Conservation (phyloP, 2,113 vertebrate species). For the Nycticryphes semicollaris region DNA sequence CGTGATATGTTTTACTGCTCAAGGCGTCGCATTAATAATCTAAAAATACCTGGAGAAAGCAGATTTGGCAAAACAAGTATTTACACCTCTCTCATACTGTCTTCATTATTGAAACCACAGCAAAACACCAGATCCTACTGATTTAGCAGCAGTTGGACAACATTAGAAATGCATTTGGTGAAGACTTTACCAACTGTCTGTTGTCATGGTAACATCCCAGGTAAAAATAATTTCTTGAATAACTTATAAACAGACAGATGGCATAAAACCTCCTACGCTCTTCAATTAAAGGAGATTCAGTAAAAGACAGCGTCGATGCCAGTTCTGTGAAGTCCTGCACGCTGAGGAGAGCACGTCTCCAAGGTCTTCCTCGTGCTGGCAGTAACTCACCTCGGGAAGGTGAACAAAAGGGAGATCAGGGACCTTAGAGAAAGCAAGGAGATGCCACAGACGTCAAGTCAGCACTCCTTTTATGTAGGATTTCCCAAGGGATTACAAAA, state of each 20-base stretch:
- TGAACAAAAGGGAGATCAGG: background rate
- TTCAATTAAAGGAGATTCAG: background rate
- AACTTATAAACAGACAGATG: conserved; percentile 56
- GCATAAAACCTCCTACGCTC: conserved; percentile 23
- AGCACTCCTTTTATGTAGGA: background rate
- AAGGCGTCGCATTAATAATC: background rate
- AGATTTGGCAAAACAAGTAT: background rate
- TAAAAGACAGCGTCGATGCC: background rate
- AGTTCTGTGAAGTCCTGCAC: background rate
- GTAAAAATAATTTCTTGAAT: conserved; percentile 62
- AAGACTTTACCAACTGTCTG: conserved; percentile 44
- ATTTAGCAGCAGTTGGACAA: conserved; percentile 37
- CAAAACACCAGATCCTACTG: background rate
- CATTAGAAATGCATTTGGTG: conserved; percentile 20
- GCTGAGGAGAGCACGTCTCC: background rate
- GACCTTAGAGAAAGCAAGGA: background rate
- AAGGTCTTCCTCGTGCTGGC: background rate
- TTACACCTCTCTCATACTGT: background rate
- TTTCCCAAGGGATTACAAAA: background rate
- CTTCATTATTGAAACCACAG: background rate
- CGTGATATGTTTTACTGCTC: background rate
- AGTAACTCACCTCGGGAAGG: background rate
- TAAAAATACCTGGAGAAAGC: background rate
- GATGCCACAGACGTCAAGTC: background rate
- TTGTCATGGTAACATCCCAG: conserved; percentile 62